Percentiles rank a stretch among this genome's conserved stretches.
Evolutionary conservation across 2,113 vertebrate genomes (phyloP).

Genomic region (Nannospalax galili): DNA sequence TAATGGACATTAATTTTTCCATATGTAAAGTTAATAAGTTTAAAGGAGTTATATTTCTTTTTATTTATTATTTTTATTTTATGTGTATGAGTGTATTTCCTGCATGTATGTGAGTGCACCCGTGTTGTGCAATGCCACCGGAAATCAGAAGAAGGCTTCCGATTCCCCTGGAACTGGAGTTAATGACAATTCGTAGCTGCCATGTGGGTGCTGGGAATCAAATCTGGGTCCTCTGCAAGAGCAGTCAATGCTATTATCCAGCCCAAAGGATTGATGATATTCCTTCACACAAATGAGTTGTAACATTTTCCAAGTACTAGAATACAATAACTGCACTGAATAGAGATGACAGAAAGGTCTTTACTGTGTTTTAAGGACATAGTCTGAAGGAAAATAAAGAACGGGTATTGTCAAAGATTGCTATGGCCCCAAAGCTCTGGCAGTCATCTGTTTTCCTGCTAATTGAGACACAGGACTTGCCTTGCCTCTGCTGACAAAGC

Average conservation of each 20-base stretch:
- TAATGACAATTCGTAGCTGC: no score
- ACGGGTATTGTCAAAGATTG: neutral
- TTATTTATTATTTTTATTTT: no score
- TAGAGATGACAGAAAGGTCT: neutral
- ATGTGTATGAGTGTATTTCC: no score
- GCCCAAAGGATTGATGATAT: no score
- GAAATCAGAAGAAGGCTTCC: no score
- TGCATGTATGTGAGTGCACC: no score
- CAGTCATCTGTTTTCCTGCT: neutral
- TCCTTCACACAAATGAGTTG: neutral
- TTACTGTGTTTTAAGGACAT: neutral
- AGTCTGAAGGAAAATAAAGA: neutral
- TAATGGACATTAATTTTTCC: conserved; percentile 19
- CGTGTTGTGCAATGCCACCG: no score
- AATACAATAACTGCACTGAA: neutral
- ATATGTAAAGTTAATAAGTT: neutral
- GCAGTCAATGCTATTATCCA: no score
- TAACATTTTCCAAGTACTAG: conserved; percentile 23
- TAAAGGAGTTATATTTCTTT: neutral
- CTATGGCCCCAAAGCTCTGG: neutral
- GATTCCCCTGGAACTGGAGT: no score
- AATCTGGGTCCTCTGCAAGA: no score
- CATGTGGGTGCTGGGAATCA: no score
- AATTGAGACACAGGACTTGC: neutral
- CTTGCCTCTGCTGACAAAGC: neutral